Evolutionary conservation across 2,113 vertebrate genomes (phyloP), one percentile per base, ranked within the genome.

Genomic region (Apteryx owenii): DNA sequence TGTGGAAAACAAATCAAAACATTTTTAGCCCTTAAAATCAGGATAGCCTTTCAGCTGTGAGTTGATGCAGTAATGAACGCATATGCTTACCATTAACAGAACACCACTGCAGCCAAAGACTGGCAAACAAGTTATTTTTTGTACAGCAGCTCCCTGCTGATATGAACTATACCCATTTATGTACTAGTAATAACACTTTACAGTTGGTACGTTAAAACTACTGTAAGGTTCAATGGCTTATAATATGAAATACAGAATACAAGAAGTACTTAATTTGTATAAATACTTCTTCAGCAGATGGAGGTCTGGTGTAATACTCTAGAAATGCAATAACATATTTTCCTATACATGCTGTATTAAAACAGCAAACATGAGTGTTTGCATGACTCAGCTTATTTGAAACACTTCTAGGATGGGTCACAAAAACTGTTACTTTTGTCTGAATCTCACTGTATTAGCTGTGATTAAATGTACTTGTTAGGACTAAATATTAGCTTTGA

Each of bases 221-320:
- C 58, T 10, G 29, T 53, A 69, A 56, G 10, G 25, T 72, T 89
- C 61, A 85, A 4, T 1, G 7, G 36, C 70, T 92, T 33, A 78
- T 71, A 91, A 87, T 88, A 68, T 29, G 25, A 80, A 89, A 91
- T 48, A 88, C 0, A 75, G 71, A 77, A 77, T 87, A 87, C 36
- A 96, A 95, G 81, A 87, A 73, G 83, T 50, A 83, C 31, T 17
- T 85, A 90, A 95, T 94, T 93, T 89, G 70, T 89, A 88, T 82
- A 80, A 95, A 95, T 77, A 82, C 53, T 38, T 38, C 36, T 38
- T 38, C 36, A 38, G 36, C 36, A 82, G 81, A 77, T 78, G 77
- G 85, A 87, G 48, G 81, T 5, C 14, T 76, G 84, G 61, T 62
- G 46, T 77, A 56, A 36, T 4, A 19, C 23, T 80, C 79, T 9